Evolutionary conservation across 2,888 invertebrate genomes (phyloP).

Genomic region (Unio pictorum): DNA sequence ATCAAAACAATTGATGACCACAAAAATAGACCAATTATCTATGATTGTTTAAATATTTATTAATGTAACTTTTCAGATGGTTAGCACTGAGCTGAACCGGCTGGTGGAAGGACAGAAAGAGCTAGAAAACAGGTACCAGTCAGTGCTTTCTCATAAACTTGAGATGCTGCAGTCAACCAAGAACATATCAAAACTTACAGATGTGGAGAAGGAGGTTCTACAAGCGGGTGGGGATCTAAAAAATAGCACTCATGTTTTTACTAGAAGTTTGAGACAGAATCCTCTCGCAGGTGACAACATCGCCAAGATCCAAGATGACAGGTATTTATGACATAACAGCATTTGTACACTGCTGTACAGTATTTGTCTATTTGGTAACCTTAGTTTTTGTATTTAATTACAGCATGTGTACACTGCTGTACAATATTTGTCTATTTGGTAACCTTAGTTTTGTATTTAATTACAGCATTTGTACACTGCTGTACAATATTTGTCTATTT

Average conservation of each 20-base stretch:
- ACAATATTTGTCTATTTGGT: too few relatives aligned
- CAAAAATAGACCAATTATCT: background rate
- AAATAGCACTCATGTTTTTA: slow-evolving; percentile 67
- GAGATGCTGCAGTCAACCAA: slow-evolving; percentile 49
- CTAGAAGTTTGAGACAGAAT: slow-evolving; percentile 65
- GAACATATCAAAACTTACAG: slow-evolving; percentile 48
- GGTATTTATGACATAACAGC: slow-evolving; percentile 39
- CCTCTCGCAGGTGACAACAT: slow-evolving; percentile 68
- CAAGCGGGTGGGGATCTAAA: slow-evolving; percentile 60
- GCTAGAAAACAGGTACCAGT: slow-evolving; percentile 63
- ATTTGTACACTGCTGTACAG: background rate
- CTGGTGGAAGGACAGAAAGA: slow-evolving; percentile 62
- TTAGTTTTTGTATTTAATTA: too few relatives aligned
- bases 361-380: too few relatives aligned
- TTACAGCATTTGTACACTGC: background rate
- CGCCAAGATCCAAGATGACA: slow-evolving; percentile 68
- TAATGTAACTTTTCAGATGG: slow-evolving; percentile 51
- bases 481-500: too few relatives aligned
- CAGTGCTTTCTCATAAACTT: slow-evolving; percentile 59
- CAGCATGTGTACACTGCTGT: background rate
- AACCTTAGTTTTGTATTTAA: slow-evolving; percentile 29
- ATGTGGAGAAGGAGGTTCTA: slow-evolving; percentile 52
- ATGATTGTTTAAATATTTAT: background rate
- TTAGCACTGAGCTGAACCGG: slow-evolving; percentile 61
- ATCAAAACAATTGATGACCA: too few relatives aligned